These are phyloP conservation scores for Diachrysia chrysitis DNA, from an alignment of 2,888 invertebrate genomes.

Conservation along the genomic window DNA sequence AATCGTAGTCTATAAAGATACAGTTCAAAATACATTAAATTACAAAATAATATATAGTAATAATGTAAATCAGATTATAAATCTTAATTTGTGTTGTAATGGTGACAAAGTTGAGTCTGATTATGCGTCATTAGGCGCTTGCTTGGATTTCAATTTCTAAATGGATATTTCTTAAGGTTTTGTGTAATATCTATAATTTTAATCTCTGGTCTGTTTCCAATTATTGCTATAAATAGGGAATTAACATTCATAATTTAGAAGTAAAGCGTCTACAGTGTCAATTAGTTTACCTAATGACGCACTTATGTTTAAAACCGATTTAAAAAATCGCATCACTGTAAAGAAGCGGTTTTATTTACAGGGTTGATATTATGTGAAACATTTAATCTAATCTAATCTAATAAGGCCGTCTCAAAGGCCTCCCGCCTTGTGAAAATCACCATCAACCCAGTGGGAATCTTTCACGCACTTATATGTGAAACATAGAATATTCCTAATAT, in stretches of 20 bases:
- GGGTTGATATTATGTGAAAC: background rate
- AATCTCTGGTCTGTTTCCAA: conserved; percentile 30
- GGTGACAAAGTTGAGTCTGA: conserved; percentile 12
- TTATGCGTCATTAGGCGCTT: conserved; percentile 16
- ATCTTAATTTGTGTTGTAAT: conserved; percentile 35
- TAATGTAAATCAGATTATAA: conserved; percentile 17
- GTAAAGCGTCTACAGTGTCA: too few relatives aligned
- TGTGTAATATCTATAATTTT: background rate
- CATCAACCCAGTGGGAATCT: too few relatives aligned
- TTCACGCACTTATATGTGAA: too few relatives aligned
- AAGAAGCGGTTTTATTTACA: background rate
- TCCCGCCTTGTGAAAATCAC: too few relatives aligned
- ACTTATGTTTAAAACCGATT: background rate
- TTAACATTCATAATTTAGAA: background rate
- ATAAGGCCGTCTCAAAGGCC: too few relatives aligned
- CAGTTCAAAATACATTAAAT: conserved; percentile 26
- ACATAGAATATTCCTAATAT: conserved; percentile 19
- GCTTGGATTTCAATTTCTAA: conserved; percentile 39
- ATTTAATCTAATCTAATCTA: too few relatives aligned
- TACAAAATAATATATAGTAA: conserved; percentile 16
- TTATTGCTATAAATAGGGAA: background rate
- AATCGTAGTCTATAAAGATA: conserved; percentile 34
- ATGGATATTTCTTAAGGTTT: conserved; percentile 38
- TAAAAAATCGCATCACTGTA: background rate
- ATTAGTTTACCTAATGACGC: background rate